Conservation (phyloP, 2,888 invertebrate genomes). For the Phasia obesa region DNA sequence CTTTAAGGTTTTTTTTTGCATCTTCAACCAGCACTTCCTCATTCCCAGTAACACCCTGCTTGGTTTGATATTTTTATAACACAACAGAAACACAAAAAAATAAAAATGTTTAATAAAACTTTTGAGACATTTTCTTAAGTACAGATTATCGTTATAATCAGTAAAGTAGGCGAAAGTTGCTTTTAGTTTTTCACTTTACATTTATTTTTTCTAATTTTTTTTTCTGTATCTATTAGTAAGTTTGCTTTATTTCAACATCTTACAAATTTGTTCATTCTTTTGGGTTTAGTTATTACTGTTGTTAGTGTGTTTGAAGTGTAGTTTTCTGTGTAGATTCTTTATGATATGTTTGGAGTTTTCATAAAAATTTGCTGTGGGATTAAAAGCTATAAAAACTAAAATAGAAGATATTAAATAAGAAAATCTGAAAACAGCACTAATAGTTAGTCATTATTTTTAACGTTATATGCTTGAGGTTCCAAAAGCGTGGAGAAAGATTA, state of each 20-base stretch:
- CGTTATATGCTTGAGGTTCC: neutral
- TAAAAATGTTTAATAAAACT: slow-evolving; percentile 65
- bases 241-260: slow-evolving; percentile 28
- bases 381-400: slow-evolving; percentile 39
- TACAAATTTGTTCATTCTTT: slow-evolving; percentile 42
- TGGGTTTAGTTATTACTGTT: slow-evolving; percentile 15
- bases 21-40: neutral
- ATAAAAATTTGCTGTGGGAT: slow-evolving; percentile 68
- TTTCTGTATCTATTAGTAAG: slow-evolving; percentile 59
- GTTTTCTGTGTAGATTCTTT: slow-evolving; percentile 25
- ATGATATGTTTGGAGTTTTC: slow-evolving; percentile 66
- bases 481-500: slow-evolving; percentile 31
- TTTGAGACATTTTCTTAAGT: slow-evolving; percentile 70
- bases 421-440: slow-evolving; percentile 24
- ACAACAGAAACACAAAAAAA: neutral
- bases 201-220: slow-evolving; percentile 23
- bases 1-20: slow-evolving; percentile 55
- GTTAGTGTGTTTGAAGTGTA: slow-evolving; percentile 10
- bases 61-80: slow-evolving; percentile 40
- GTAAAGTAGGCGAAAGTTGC: slow-evolving; percentile 69
- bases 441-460: neutral
- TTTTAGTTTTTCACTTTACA: slow-evolving; percentile 52
- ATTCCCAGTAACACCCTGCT: slow-evolving; percentile 15
- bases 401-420: slow-evolving; percentile 21
- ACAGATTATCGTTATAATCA: slow-evolving; percentile 71